Percentiles rank a stretch among this genome's conserved stretches.
phyloP scores from a whole-genome alignment of 2,888 invertebrate genomes.

The Scaptomyza caliginosa region DNA sequence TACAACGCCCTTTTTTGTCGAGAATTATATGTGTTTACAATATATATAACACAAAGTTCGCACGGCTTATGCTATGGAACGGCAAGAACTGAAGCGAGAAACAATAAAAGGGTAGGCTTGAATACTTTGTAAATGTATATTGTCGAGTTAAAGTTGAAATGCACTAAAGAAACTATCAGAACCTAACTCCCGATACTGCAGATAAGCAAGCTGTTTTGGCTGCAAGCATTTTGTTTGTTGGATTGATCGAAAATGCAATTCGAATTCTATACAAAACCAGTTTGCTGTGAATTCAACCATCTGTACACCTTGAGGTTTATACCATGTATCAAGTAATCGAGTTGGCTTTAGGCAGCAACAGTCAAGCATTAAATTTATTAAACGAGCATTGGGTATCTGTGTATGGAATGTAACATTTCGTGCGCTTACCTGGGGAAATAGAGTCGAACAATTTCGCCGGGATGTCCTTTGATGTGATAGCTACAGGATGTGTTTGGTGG shows the following conservation, averaged over 20 bases:
- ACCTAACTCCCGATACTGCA: too few species aligned
- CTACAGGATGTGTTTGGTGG: conserved; percentile 96
- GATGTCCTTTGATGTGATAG: conserved; percentile 93
- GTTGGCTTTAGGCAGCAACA: not conserved
- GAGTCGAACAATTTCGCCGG: conserved; percentile 93
- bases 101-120: not conserved
- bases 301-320: not conserved
- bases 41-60: conserved; percentile 9
- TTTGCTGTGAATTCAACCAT: not conserved
- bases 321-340: not conserved
- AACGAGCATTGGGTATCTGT: too few species aligned
- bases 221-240: not conserved
- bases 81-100: not conserved
- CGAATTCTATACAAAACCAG: not conserved
- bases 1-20: conserved; percentile 33
- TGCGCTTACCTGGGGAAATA: conserved; percentile 92
- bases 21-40: not conserved
- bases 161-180: too few species aligned
- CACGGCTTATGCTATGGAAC: not conserved
- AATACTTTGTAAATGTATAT: not conserved
- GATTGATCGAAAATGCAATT: not conserved
- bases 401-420: not conserved
- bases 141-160: too few species aligned
- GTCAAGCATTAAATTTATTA: too few species aligned
- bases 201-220: not conserved